A percentile compares a stretch with the other conserved stretches of the same genome.
Conservation (phyloP, 1,140 invertebrate species). For the Orius insidiosus region DNA sequence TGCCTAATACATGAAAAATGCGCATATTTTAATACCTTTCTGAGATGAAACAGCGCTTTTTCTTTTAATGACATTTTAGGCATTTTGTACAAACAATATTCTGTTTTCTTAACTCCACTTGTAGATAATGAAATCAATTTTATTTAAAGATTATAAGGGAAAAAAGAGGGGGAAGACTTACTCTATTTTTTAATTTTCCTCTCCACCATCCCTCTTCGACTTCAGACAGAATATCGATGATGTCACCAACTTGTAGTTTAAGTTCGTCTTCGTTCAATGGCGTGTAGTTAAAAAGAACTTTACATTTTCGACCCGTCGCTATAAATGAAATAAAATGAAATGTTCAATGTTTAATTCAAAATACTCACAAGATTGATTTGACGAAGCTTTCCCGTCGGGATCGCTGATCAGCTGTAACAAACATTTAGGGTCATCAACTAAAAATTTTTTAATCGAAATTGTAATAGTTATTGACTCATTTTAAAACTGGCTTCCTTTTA, state of each 20-base stretch:
- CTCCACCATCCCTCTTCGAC: slow-evolving; percentile 70
- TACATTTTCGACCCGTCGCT: slow-evolving; percentile 39
- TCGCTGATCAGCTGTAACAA: background rate
- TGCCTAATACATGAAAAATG: no score
- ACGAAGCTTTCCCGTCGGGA: background rate
- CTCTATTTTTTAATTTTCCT: slow-evolving; percentile 50
- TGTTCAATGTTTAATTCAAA: background rate
- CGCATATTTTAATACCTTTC: no score
- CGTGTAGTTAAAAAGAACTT: slow-evolving; percentile 77
- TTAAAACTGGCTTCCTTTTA: no score
- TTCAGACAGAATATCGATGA: slow-evolving; percentile 73
- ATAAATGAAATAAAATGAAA: slow-evolving; percentile 11
- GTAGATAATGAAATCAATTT: background rate
- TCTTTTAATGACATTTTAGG: no score
- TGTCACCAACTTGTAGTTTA: slow-evolving; percentile 64
- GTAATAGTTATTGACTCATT: no score
- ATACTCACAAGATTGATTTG: background rate
- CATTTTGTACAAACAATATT: slow-evolving; percentile 2
- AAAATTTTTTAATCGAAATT: no score
- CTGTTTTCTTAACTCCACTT: background rate
- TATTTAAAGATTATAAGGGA: background rate
- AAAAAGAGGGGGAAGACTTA: slow-evolving; percentile 20
- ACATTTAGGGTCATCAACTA: no score
- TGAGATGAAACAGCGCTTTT: no score
- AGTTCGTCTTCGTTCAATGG: slow-evolving; percentile 86